These are phyloP conservation scores for Corythornis vintsioides DNA, from an alignment of 2,113 vertebrate species.

Conservation along the genomic window DNA sequence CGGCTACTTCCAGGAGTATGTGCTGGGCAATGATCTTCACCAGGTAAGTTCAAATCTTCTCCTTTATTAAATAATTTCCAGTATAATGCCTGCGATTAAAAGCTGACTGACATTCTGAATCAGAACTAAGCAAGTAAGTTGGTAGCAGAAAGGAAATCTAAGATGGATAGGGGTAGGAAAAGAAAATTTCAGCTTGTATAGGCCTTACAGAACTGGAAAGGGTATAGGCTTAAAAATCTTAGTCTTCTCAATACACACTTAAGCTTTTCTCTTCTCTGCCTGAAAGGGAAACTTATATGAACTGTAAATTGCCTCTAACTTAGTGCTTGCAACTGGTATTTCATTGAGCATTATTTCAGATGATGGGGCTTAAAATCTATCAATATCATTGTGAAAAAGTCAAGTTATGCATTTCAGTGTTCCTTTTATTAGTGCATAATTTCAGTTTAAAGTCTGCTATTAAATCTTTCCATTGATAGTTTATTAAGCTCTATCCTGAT, in stretches of 20 bases:
- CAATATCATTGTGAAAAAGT: background rate
- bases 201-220: background rate
- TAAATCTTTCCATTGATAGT: background rate
- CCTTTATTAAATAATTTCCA: background rate
- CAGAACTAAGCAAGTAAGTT: background rate
- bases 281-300: constrained; percentile 10
- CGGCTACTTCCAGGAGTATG: constrained; percentile 93
- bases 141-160: background rate
- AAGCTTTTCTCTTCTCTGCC: background rate
- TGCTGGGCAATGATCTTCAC: constrained; percentile 89
- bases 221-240: background rate
- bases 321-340: constrained; percentile 4
- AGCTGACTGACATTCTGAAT: background rate
- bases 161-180: background rate
- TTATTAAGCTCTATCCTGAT: background rate
- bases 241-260: background rate
- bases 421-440: background rate
- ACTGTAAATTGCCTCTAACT: constrained; percentile 5
- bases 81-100: background rate
- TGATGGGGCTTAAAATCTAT: background rate
- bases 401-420: background rate
- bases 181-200: background rate
- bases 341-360: constrained; percentile 2
- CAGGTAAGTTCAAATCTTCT: constrained; percentile 79
- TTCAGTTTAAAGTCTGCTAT: background rate